Evolutionary conservation across 2,888 invertebrate genomes (phyloP).

Genomic region (Matsumyia berberina): DNA sequence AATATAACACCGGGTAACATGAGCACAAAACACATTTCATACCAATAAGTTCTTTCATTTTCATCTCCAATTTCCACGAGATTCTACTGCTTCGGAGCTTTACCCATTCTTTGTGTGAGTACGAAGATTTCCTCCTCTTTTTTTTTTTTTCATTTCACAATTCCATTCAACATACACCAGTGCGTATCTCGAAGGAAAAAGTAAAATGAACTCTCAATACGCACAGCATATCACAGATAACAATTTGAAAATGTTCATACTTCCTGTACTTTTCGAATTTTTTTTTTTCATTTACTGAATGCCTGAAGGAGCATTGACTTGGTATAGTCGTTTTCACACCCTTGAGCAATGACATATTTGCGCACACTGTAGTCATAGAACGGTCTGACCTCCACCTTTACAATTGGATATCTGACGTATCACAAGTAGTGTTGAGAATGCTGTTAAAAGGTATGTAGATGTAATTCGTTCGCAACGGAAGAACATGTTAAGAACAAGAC

Average conservation of each 20-base stretch:
- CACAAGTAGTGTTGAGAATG: too few relatives aligned
- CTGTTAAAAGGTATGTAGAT: too few relatives aligned
- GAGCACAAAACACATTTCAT: slow-evolving; percentile 66
- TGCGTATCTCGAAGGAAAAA: slow-evolving; percentile 30
- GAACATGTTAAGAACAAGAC: too few relatives aligned
- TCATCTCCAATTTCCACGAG: slow-evolving; percentile 60
- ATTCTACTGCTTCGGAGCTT: slow-evolving; percentile 46
- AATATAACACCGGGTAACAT: slow-evolving; percentile 44
- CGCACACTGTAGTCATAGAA: too few relatives aligned
- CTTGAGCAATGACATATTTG: too few relatives aligned
- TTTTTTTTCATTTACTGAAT: slow-evolving; percentile 9
- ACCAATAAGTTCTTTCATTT: slow-evolving; percentile 64
- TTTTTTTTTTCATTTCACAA: slow-evolving; percentile 57
- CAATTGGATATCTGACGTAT: too few relatives aligned
- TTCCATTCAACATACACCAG: slow-evolving; percentile 30
- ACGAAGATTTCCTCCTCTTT: slow-evolving; percentile 40
- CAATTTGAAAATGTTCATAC: slow-evolving; percentile 62
- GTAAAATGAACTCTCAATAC: slow-evolving; percentile 49
- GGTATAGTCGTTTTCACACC: slow-evolving; percentile 40
- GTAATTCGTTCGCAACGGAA: too few relatives aligned
- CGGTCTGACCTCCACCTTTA: too few relatives aligned
- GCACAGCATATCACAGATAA: slow-evolving; percentile 45
- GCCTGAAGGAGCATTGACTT: slow-evolving; percentile 50
- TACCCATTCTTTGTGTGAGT: neutral
- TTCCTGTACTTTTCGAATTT: slow-evolving; percentile 26